Evolutionary conservation across 2,888 invertebrate species (phyloP).

Genomic region (Vanessa cardui): DNA sequence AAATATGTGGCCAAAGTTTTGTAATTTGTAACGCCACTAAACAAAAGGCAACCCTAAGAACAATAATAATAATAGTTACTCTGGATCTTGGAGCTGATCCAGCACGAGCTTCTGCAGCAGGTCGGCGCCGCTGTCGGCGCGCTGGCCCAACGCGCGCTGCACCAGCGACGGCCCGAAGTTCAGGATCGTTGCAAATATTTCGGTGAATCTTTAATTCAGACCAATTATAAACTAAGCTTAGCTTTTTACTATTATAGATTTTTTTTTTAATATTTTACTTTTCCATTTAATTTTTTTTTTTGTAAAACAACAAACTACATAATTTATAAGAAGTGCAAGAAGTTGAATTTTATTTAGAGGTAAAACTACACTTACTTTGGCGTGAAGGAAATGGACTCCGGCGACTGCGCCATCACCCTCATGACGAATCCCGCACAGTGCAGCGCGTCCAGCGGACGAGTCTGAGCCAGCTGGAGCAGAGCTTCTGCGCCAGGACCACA

Average conservation of each 20-base stretch:
- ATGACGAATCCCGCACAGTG: constrained; percentile 64
- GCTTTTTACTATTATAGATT: too few relatives aligned
- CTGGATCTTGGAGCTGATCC: constrained; percentile 38
- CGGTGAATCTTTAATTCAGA: constrained; percentile 70
- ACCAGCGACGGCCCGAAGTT: constrained; percentile 58
- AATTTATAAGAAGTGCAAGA: too few relatives aligned
- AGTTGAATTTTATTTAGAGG: too few relatives aligned
- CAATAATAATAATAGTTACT: constrained; percentile 22
- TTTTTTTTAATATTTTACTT: too few relatives aligned
- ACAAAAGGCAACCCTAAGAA: not conserved
- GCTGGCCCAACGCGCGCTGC: constrained; percentile 67
- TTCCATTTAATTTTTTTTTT: too few relatives aligned
- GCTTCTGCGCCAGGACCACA: constrained; percentile 64
- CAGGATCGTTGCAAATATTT: constrained; percentile 55
- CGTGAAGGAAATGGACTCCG: constrained; percentile 68
- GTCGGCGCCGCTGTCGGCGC: constrained; percentile 52
- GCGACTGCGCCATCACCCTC: constrained; percentile 66
- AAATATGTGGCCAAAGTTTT: too few relatives aligned
- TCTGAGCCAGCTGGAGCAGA: constrained; percentile 52
- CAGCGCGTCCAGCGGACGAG: constrained; percentile 57
- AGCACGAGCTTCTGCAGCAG: constrained; percentile 55
- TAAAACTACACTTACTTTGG: constrained; percentile 52
- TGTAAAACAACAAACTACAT: too few relatives aligned
- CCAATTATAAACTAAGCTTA: too few relatives aligned
- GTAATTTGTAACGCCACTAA: too few relatives aligned